Conservation (phyloP, 2,113 vertebrate species). For the Tringa solitaria region DNA sequence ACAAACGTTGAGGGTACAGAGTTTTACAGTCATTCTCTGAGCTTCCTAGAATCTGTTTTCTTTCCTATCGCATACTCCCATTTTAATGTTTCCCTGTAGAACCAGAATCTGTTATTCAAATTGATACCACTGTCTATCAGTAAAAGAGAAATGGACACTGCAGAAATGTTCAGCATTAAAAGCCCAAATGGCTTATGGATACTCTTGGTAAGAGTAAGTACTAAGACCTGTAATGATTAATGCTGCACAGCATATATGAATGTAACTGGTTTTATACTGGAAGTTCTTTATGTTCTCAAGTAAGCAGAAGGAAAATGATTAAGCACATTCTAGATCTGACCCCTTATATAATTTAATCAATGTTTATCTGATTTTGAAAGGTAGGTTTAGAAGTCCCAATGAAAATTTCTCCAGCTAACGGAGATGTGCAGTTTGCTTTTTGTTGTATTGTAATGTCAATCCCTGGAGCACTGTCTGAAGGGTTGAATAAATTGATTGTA, state of each 20-base stretch:
- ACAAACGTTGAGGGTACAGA: background rate
- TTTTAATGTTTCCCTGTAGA: background rate
- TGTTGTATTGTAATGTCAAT: background rate
- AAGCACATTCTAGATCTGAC: background rate
- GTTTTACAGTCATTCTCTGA: background rate
- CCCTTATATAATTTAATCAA: background rate
- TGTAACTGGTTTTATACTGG: background rate
- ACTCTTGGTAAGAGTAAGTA: background rate
- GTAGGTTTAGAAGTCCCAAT: background rate
- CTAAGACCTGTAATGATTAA: background rate
- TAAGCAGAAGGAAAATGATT: background rate
- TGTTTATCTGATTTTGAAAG: background rate
- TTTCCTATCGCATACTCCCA: background rate
- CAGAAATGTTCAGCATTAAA: background rate
- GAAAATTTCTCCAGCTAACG: background rate
- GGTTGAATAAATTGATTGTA: background rate
- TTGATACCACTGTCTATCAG: background rate
- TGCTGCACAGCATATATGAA: background rate
- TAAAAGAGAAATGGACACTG: background rate
- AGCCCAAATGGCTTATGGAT: background rate
- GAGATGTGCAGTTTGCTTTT: background rate
- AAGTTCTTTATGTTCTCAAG: background rate
- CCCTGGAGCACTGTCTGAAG: background rate
- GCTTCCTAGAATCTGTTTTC: background rate
- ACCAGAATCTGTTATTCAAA: background rate